Percentiles rank a stretch among this genome's conserved stretches.
Evolutionary conservation across 2,888 invertebrate species (phyloP).

Genomic region (Phortica magna): DNA sequence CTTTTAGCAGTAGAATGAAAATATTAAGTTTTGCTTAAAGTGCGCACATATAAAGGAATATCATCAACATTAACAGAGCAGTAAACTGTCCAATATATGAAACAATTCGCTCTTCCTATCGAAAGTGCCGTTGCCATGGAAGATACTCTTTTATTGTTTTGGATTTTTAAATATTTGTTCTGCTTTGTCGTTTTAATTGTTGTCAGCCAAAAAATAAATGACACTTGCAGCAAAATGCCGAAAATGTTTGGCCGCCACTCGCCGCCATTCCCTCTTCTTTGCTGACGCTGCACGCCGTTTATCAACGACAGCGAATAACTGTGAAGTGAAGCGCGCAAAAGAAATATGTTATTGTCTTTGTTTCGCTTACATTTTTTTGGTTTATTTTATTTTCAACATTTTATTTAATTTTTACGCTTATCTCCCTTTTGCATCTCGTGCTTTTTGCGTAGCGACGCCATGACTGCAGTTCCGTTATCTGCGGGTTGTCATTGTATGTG

Average conservation of each 20-base stretch:
- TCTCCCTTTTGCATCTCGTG: slow-evolving; percentile 21
- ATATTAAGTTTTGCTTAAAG: not conserved
- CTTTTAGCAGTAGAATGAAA: not conserved
- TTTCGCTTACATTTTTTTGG: not conserved
- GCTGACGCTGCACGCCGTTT: slow-evolving; percentile 52
- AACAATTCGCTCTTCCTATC: too few relatives aligned
- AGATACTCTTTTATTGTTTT: too few relatives aligned
- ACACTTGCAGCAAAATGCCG: slow-evolving; percentile 28
- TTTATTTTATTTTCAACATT: slow-evolving; percentile 13
- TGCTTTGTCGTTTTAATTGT: too few relatives aligned
- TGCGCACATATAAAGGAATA: too few relatives aligned
- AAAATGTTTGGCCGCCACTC: slow-evolving; percentile 12
- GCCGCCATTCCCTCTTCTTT: slow-evolving; percentile 22
- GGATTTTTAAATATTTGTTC: too few relatives aligned
- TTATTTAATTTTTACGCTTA: slow-evolving; percentile 33
- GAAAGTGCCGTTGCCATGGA: too few relatives aligned
- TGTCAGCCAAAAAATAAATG: too few relatives aligned
- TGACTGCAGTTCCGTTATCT: slow-evolving; percentile 18
- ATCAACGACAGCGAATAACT: slow-evolving; percentile 52
- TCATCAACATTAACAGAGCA: too few relatives aligned
- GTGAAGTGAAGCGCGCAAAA: slow-evolving; percentile 5
- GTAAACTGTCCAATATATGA: too few relatives aligned
- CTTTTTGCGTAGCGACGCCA: not conserved
- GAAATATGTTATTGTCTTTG: slow-evolving; percentile 13
- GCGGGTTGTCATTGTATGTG: not conserved